Base-by-base conservation (phyloP, 2,113 vertebrate species). In the Syrrhaptes paradoxus region DNA sequence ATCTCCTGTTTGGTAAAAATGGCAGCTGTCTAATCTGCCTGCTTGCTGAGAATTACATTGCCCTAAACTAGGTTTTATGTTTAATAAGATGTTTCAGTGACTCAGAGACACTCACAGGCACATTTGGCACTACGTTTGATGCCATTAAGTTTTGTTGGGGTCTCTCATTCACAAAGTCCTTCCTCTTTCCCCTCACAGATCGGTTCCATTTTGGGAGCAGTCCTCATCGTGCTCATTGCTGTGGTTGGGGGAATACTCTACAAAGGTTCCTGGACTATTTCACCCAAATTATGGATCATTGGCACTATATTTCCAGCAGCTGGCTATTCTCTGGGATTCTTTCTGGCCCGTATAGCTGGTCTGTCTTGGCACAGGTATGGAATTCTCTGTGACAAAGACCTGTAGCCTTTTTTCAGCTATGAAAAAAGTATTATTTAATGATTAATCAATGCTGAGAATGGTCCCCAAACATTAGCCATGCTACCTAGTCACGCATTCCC, bases 171-270 rank as follows among this genome's bases (percentile, higher is more conserved):
- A 43, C 4, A 2, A 9, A 74, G 22, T 34, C 8, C 5, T 65
- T 76, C 65, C 6, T 90, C 18, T 74, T 95, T 87, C 43, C 8
- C 28, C 43, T 84, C 83, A n/a, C 97, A 99, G 99, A 1, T 99
- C 0, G 99, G 99, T 16, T 99, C 99, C 52, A 96, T 99, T 29
- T 28, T 48, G 5, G 99, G 99, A 21, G 96, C 97, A 1, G 0
- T 63, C 67, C 98, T 99, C 20, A 99, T 99, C 0, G 75, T 99
- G 46, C 11, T 98, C 86, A 97, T 98, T 26, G 99, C 99, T 36
- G 99, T 99, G 77, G 91, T 99, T 58, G 99, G 99, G 54, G 99
- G 99, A 22, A 95, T 99, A 78, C 98, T 99, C 31, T 99, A 99
- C 96, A 98, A 98, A 97, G 98, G 99, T 11, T 98, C 99, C 72